A percentile compares a stretch with the other conserved stretches of the same genome.
Conservation (phyloP, 2,888 invertebrate species). For the Ormyrus labotus region DNA sequence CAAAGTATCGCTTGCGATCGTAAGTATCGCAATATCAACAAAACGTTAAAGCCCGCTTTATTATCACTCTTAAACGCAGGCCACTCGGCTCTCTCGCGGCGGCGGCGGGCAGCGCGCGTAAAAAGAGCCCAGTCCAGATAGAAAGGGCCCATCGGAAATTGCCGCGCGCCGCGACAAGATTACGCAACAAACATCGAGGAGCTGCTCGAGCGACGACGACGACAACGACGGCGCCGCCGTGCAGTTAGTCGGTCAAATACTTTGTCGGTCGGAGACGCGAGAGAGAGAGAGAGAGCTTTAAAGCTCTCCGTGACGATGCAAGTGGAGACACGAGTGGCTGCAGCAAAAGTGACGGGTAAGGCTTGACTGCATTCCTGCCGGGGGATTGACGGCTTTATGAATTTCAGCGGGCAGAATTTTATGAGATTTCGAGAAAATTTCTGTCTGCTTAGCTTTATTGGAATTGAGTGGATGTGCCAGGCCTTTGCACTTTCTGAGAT, state of each 20-base stretch:
- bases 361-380: neutral
- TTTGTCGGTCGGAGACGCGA: too few species aligned
- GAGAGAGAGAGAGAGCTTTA: conserved; percentile 27
- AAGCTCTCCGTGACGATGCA: neutral
- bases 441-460: too few species aligned
- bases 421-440: too few species aligned
- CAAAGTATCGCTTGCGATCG: neutral
- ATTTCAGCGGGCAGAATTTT: too few species aligned
- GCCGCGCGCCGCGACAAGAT: conserved; percentile 14
- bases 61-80: conserved; percentile 34
- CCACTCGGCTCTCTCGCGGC: neutral
- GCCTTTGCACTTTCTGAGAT: too few species aligned
- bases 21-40: conserved; percentile 51
- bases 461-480: too few species aligned
- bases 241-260: conserved; percentile 47
- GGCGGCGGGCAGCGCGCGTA: neutral
- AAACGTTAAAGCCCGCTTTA: conserved; percentile 41
- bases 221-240: conserved; percentile 4
- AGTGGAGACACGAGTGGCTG: neutral
- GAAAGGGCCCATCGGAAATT: conserved; percentile 24
- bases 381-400: too few species aligned
- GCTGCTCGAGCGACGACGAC: neutral
- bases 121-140: neutral
- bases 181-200: conserved; percentile 23
- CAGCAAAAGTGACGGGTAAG: conserved; percentile 2